These are phyloP conservation scores for Liasis olivaceus DNA, from an alignment of 2,797 vertebrate genomes.

Conservation along the genomic window DNA sequence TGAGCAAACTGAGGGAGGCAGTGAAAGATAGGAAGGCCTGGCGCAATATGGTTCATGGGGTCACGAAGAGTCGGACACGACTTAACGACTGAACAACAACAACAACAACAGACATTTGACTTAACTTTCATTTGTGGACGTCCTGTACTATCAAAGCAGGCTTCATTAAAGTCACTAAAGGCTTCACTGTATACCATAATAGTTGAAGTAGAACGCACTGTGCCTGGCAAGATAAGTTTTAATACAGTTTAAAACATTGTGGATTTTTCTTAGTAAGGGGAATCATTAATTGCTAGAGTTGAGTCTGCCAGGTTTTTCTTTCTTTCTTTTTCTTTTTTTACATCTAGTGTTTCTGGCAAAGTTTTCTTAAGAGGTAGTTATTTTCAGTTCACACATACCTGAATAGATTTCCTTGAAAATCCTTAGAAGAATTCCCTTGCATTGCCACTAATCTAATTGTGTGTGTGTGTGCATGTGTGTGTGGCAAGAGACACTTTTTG, in stretches of 20 bases:
- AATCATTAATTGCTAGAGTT: background rate
- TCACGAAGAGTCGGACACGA: no score
- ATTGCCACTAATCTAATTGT: constrained; percentile 13
- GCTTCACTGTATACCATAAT: background rate
- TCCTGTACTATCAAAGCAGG: background rate
- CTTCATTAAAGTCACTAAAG: no score
- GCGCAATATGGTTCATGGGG: no score
- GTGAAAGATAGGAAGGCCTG: no score
- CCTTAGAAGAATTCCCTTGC: background rate
- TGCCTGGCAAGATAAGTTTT: background rate
- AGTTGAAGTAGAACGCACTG: no score
- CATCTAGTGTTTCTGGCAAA: constrained; percentile 20
- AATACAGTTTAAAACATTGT: background rate
- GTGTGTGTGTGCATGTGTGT: no score
- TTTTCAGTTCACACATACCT: constrained; percentile 10
- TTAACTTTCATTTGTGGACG: no score
- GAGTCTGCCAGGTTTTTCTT: background rate
- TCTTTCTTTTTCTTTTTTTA: background rate
- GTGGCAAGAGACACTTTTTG: background rate
- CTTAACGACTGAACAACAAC: no score
- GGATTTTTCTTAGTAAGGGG: background rate
- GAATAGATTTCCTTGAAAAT: background rate
- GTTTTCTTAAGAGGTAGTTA: background rate
- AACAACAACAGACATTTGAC: background rate
- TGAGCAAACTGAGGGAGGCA: no score